phyloP scores from a whole-genome alignment of 1,140 invertebrate species.

The Medauroidea extradentata region DNA sequence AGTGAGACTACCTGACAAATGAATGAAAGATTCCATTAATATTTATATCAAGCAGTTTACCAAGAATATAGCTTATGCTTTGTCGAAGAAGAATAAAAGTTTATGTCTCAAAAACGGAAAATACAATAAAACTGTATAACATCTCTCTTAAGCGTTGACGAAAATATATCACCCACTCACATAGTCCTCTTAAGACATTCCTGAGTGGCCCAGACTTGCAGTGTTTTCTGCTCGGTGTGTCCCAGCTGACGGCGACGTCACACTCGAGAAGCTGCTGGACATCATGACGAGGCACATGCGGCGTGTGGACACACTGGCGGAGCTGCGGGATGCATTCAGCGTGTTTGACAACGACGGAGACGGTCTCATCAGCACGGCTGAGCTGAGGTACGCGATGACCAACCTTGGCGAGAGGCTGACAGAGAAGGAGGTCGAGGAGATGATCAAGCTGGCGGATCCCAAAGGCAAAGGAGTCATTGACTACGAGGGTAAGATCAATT shows the following conservation, averaged over 20 bases:
- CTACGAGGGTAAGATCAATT: constrained; percentile 39
- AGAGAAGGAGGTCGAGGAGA: constrained; percentile 57
- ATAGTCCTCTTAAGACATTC: too few relatives aligned
- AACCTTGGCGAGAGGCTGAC: constrained; percentile 59
- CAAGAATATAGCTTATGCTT: too few relatives aligned
- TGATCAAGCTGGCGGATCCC: constrained; percentile 57
- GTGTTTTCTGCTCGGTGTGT: too few relatives aligned
- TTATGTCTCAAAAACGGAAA: too few relatives aligned
- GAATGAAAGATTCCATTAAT: too few relatives aligned
- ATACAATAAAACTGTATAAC: too few relatives aligned
- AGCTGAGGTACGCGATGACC: constrained; percentile 62
- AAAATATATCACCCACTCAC: too few relatives aligned
- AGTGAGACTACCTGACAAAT: too few relatives aligned
- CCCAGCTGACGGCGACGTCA: constrained; percentile 34
- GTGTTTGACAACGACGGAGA: constrained; percentile 59
- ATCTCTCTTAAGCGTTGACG: too few relatives aligned
- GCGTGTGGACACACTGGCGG: constrained; percentile 9
- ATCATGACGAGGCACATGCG: constrained; percentile 21
- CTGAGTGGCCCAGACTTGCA: too few relatives aligned
- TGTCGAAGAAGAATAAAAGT: too few relatives aligned
- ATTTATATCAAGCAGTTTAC: too few relatives aligned
- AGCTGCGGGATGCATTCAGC: constrained; percentile 32
- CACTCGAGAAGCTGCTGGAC: constrained; percentile 29
- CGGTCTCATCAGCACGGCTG: constrained; percentile 54
- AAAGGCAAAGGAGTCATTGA: constrained; percentile 49